Conservation (phyloP, 2,797 vertebrate genomes). For the Stomatorhinus walkeri region DNA sequence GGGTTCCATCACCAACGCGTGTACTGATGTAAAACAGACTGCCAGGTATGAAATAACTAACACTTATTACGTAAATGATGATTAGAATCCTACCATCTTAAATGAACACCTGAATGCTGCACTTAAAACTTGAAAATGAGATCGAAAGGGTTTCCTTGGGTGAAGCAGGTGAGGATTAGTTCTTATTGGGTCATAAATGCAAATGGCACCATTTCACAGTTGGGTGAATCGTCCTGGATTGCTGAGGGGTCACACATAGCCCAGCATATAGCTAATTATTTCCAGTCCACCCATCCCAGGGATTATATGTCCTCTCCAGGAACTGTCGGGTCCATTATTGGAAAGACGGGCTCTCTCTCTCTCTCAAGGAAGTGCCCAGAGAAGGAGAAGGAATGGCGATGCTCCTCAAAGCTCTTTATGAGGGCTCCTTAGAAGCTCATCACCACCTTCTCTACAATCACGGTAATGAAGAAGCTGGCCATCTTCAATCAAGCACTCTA, state of each 20-base stretch:
- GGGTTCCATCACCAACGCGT: not conserved
- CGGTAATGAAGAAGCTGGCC: slow-evolving; percentile 10
- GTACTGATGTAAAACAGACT: slow-evolving; percentile 43
- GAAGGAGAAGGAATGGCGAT: slow-evolving; percentile 24
- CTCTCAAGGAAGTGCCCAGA: slow-evolving; percentile 15
- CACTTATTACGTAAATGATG: slow-evolving; percentile 16
- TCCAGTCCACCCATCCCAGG: slow-evolving; percentile 1
- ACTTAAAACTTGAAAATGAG: not conserved
- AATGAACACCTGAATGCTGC: not conserved
- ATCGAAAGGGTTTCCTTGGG: not conserved
- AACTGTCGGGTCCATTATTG: not conserved
- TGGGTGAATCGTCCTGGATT: slow-evolving; percentile 47
- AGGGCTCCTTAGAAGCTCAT: slow-evolving; percentile 26
- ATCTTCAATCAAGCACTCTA: not conserved
- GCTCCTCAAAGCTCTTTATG: slow-evolving; percentile 29
- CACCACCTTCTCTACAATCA: slow-evolving; percentile 30
- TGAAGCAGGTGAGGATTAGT: not conserved
- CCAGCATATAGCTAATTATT: slow-evolving; percentile 7
- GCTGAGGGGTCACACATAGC: slow-evolving; percentile 62
- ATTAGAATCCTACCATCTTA: slow-evolving; percentile 6
- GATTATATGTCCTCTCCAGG: slow-evolving; percentile 9
- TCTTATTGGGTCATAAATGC: slow-evolving; percentile 18
- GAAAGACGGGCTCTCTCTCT: not conserved
- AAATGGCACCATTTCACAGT: slow-evolving; percentile 56
- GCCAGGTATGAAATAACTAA: slow-evolving; percentile 29